Percentiles rank a stretch among this genome's conserved stretches.
Evolutionary conservation across 2,797 vertebrate genomes (phyloP).

Genomic region (Myotis daubentonii): DNA sequence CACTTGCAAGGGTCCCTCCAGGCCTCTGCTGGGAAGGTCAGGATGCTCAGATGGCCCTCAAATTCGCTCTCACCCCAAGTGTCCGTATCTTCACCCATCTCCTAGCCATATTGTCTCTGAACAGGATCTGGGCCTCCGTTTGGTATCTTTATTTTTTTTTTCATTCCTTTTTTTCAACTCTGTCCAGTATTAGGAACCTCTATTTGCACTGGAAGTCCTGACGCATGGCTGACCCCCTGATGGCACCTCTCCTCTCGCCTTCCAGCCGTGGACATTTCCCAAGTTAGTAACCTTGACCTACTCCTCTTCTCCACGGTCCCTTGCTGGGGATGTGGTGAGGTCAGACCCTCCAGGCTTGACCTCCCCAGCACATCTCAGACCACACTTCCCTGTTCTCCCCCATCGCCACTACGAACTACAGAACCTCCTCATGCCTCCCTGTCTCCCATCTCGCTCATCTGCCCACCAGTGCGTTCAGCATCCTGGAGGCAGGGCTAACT

Average conservation of each 20-base stretch:
- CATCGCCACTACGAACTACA: accelerated
- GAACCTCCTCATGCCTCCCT: not conserved
- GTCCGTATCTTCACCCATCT: not conserved
- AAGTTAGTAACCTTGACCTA: not conserved
- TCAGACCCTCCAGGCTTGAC: not conserved
- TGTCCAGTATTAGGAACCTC: not conserved
- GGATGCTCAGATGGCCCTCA: not conserved
- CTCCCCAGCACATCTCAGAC: not conserved
- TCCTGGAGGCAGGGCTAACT: not conserved
- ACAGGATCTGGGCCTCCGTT: not conserved
- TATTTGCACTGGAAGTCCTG: not conserved
- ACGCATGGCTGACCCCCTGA: not conserved
- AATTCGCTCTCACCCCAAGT: not conserved
- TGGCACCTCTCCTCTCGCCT: not conserved
- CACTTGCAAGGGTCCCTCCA: not conserved
- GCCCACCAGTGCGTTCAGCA: not conserved
- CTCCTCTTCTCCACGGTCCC: too few species aligned
- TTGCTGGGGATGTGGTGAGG: accelerated
- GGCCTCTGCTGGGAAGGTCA: not conserved
- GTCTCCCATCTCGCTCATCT: not conserved
- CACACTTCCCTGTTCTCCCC: accelerated
- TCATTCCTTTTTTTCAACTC: not conserved
- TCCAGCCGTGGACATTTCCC: not conserved
- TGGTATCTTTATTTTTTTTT: not conserved
- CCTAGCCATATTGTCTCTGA: not conserved